Evolutionary conservation across 2,797 vertebrate species (phyloP).

Genomic region (Myotis findleyi): DNA sequence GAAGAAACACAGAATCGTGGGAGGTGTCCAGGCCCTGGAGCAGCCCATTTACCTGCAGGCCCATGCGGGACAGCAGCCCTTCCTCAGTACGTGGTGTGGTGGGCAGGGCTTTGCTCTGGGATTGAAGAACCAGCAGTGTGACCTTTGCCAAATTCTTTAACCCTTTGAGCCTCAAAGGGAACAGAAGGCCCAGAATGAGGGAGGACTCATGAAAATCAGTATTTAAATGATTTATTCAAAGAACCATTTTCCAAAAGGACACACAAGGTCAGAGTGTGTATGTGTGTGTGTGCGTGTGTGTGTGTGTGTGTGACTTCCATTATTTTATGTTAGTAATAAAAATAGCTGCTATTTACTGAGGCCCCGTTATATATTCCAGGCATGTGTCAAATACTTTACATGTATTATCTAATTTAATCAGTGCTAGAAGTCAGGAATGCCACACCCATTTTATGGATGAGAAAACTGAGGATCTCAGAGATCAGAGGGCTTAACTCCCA

Average conservation of each 20-base stretch:
- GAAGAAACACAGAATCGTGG: too few species aligned
- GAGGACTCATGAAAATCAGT: background rate
- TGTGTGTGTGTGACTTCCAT: background rate
- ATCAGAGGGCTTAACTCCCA: background rate
- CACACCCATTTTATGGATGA: background rate
- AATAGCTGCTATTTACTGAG: background rate
- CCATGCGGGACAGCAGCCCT: fast-evolving
- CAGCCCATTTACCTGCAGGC: fast-evolving
- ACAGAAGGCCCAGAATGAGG: background rate
- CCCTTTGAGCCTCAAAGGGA: background rate
- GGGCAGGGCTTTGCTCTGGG: background rate
- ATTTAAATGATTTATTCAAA: background rate
- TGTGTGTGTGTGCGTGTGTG: background rate
- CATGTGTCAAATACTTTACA: fast-evolving
- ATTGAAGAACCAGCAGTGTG: background rate
- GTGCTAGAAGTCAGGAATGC: background rate
- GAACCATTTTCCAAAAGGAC: background rate
- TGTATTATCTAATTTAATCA: background rate
- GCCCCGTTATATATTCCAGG: fast-evolving
- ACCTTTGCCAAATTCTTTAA: background rate
- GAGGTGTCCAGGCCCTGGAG: fast-evolving
- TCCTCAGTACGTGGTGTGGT: background rate
- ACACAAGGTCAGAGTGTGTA: background rate
- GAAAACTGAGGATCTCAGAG: background rate
- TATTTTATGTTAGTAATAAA: background rate